A percentile compares a stretch with the other conserved stretches of the same genome.
Evolutionary conservation across 1,140 invertebrate genomes (phyloP).

Genomic region (Pogonomyrmex californicus): DNA sequence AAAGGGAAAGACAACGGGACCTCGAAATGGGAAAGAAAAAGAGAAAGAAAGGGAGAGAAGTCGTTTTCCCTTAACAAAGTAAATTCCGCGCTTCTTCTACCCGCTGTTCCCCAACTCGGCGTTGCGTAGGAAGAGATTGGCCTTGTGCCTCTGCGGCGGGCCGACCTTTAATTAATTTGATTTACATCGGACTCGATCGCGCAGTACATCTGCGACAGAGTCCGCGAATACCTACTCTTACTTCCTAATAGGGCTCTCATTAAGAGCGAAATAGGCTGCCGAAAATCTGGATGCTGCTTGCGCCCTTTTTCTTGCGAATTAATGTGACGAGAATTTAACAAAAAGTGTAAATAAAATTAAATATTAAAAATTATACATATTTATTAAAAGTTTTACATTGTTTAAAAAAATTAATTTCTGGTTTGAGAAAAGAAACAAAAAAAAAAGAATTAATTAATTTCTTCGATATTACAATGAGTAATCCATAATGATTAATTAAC

Average conservation of each 20-base stretch:
- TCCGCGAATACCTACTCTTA: constrained; percentile 69
- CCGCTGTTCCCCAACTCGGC: neutral
- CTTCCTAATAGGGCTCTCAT: constrained; percentile 82
- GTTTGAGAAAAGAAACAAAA: neutral
- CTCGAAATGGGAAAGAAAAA: neutral
- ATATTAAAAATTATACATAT: neutral
- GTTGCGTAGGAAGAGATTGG: constrained; percentile 45
- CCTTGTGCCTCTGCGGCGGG: neutral
- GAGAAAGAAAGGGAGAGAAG: constrained; percentile 1
- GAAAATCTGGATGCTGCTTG: constrained; percentile 57
- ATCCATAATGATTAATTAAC: neutral
- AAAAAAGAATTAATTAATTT: neutral
- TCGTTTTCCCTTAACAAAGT: constrained; percentile 27
- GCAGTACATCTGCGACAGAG: constrained; percentile 67
- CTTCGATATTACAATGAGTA: neutral
- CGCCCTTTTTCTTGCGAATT: neutral
- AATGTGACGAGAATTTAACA: neutral
- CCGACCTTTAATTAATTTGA: constrained; percentile 77
- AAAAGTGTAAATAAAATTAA: neutral
- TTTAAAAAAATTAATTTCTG: neutral
- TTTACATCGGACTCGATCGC: constrained; percentile 75
- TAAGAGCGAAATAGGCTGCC: constrained; percentile 71
- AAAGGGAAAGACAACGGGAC: neutral
- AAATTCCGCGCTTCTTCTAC: constrained; percentile 42
- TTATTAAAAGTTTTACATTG: neutral